Base-by-base conservation (phyloP, 1,140 invertebrate genomes). In the Penaeus vannamei region DNA sequence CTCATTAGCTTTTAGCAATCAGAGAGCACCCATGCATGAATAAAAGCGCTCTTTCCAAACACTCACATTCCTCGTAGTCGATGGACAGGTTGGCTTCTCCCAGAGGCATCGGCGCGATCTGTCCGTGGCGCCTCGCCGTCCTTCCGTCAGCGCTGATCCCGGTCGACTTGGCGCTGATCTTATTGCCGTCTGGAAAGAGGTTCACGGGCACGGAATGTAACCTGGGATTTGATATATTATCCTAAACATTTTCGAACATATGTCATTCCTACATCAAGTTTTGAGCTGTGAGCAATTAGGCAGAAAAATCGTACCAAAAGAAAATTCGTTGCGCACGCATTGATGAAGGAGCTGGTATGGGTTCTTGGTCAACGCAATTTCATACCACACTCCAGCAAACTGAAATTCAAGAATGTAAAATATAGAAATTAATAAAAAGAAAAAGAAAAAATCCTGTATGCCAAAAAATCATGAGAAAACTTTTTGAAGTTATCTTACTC, bases 81-180 rank as follows among this genome's bases (percentile, higher is more conserved):
- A 72, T 23, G 26, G 32, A 29, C 0, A 72, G 69, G 2, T 72
- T 10, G 19, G 69, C 23, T 26, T 72, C 69, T 72, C 69, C 69
- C 69, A 72, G n/a, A 32, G 69, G 69, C 69, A 72, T 72, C 10
- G 69, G 69, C 26, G 69, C 69, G n/a, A 72, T 72, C 17, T 72
- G 26, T 72, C 69, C 69, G n/a, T 29, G 32, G 26, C 69, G 26
- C 69, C 32, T 72, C 69, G 32, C 26, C 17, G 32, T 12, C n/a
- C 32, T 72, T 10, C 69, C 69, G 2, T 72, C 69, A 19, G 69
- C 69, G 32, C 14, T 72, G 23, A 29, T 72, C 0, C 69, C 69
- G 32, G 69, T 72, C 10, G 69, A 19, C 17, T 12, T 14, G 69
- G 69, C 69, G 69, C 17, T 32, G 69, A 72, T 29, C 14, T 17